Percentiles rank a stretch among this genome's conserved stretches.
Evolutionary conservation across 1,140 invertebrate species (phyloP).

Genomic region (Mamestra configurata): DNA sequence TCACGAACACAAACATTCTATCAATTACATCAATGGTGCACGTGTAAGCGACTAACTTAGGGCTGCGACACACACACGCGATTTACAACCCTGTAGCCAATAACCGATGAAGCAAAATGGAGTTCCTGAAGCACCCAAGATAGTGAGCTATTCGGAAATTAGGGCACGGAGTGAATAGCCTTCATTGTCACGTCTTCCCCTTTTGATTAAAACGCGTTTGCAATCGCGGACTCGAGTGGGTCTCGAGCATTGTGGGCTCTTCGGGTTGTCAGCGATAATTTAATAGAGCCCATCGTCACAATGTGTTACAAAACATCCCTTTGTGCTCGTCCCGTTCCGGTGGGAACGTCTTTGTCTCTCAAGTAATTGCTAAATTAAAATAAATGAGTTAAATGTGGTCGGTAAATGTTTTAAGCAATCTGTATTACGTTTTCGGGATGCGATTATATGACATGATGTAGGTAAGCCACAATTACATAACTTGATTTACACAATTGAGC

Average conservation of each 20-base stretch:
- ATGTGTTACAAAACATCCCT: slow-evolving; percentile 45
- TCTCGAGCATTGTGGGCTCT: slow-evolving; percentile 29
- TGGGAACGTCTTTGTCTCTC: slow-evolving; percentile 7
- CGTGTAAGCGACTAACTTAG: slow-evolving; percentile 29
- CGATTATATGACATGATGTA: neutral
- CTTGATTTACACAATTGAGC: no score
- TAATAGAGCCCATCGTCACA: slow-evolving; percentile 42
- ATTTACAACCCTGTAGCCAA: slow-evolving; percentile 11
- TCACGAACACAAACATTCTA: slow-evolving; percentile 32
- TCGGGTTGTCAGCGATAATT: slow-evolving; percentile 44
- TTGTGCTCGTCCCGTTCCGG: neutral
- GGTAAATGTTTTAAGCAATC: neutral
- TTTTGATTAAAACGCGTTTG: slow-evolving; percentile 53
- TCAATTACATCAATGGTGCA: slow-evolving; percentile 50
- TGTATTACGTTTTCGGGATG: neutral
- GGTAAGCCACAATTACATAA: no score
- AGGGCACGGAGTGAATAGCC: slow-evolving; percentile 47
- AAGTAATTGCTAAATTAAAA: slow-evolving; percentile 31
- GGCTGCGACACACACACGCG: neutral
- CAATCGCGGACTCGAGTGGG: slow-evolving; percentile 8
- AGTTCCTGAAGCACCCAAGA: slow-evolving; percentile 1
- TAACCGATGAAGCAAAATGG: neutral
- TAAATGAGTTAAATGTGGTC: slow-evolving; percentile 17
- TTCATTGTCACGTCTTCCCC: slow-evolving; percentile 50
- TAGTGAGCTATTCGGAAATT: slow-evolving; percentile 33